Evolutionary conservation across 2,113 vertebrate species (phyloP).

Genomic region (Xyrauchen texanus): DNA sequence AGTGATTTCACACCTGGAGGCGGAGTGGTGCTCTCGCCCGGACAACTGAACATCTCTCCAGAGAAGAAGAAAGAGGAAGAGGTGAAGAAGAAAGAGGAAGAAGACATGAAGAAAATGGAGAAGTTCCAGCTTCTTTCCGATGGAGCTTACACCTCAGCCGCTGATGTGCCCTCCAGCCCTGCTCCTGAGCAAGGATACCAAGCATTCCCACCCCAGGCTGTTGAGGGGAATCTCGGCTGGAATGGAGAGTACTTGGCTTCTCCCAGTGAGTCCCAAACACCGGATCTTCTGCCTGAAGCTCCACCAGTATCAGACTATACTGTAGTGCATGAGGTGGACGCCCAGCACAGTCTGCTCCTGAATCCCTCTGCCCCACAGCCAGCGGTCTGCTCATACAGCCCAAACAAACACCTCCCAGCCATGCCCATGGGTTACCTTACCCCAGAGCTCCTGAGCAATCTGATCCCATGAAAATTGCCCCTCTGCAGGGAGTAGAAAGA

Average conservation of each 20-base stretch:
- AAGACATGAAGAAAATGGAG: background rate
- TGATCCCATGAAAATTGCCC: conserved; percentile 62
- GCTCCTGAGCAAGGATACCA: conserved; percentile 56
- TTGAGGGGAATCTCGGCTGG: conserved; percentile 36
- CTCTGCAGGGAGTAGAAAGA: background rate
- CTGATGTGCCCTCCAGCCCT: conserved; percentile 58
- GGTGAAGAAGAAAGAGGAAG: background rate
- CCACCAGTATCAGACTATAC: conserved; percentile 91
- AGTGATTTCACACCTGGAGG: conserved; percentile 93
- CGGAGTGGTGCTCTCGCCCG: conserved; percentile 90
- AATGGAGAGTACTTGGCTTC: conserved; percentile 51
- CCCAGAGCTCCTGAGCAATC: conserved; percentile 81
- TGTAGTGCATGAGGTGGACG: conserved; percentile 89
- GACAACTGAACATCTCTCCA: conserved; percentile 73
- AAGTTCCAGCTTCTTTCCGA: conserved; percentile 76
- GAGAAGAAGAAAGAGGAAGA: conserved; percentile 69
- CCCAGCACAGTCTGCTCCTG: conserved; percentile 88
- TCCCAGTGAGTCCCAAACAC: conserved; percentile 70
- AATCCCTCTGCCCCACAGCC: conserved; percentile 77
- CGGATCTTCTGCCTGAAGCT: conserved; percentile 71
- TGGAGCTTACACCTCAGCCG: conserved; percentile 77
- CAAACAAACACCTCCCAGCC: conserved; percentile 79
- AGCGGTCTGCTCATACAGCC: conserved; percentile 58
- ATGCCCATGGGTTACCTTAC: conserved; percentile 86
- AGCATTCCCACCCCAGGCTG: conserved; percentile 47